Evolutionary conservation across 2,888 invertebrate species (phyloP).

Genomic region (Aplocera efformata): DNA sequence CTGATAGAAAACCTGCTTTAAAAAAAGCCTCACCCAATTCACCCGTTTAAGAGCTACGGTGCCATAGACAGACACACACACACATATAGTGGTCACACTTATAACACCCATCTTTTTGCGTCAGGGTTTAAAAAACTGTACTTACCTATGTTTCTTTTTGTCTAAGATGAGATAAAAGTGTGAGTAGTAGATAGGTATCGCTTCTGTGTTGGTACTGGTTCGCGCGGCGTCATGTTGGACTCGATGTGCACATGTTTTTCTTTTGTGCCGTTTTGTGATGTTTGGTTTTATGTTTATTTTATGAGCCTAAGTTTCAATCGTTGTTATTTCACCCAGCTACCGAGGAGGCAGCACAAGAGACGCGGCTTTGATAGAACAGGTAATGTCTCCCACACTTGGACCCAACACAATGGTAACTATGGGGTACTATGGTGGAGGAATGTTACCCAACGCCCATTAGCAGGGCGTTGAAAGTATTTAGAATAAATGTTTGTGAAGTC

Average conservation of each 20-base stretch:
- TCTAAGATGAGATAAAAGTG: too few relatives aligned
- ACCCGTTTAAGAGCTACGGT: too few relatives aligned
- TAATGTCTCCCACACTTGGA: constrained; percentile 72
- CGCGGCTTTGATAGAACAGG: constrained; percentile 81
- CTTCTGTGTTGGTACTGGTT: too few relatives aligned
- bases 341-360: constrained; percentile 81
- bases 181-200: too few relatives aligned
- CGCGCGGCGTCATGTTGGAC: constrained; percentile 40
- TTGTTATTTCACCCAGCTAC: constrained; percentile 81
- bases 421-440: constrained; percentile 43
- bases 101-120: too few relatives aligned
- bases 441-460: constrained; percentile 3
- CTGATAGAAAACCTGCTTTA: too few relatives aligned
- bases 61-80: too few relatives aligned
- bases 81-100: too few relatives aligned
- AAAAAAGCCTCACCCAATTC: too few relatives aligned
- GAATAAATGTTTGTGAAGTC: constrained; percentile 29
- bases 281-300: constrained; percentile 75
- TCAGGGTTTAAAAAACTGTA: too few relatives aligned
- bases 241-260: constrained; percentile 54
- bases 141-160: too few relatives aligned
- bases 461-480: constrained; percentile 5
- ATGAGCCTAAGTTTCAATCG: constrained; percentile 75
- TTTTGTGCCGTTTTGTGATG: constrained; percentile 79
- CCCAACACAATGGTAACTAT: constrained; percentile 56